Evolutionary conservation across 2,797 vertebrate species (phyloP), one percentile per base, ranked within the genome.

Genomic region (Labroides dimidiatus): DNA sequence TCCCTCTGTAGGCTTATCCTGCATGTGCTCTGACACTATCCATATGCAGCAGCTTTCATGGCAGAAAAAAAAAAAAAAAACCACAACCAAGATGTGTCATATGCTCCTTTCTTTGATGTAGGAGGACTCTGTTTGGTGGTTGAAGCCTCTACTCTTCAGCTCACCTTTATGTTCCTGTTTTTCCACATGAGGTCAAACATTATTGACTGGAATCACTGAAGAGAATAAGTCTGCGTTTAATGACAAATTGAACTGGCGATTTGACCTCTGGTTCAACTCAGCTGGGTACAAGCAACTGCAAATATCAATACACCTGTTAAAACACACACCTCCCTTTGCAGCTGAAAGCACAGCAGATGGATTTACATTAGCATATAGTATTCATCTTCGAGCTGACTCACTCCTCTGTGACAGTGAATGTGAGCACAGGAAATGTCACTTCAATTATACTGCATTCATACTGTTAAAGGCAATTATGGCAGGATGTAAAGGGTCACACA

Each of bases 151-250:
- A 47, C 57, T 61, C 49, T 79, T 72, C 78, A 2, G 14, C 15
- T 64, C 20, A 57, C 73, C 78, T 90, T 80, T 78, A 66, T 74
- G 52, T 70, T 75, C 53, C 69, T 65, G 72, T 80, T 89, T 89
- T 84, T 76, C 76, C 76, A 72, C 82, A 72, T 45, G 87, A 87
- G 91, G 90, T 92, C 87, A 87, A 89, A 85, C 78, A 82, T 82
- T 92, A 91, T 91, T 81, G 91, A 92, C 87, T 87, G 79, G 77
- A 84, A 85, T 86, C 79, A 84, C 84, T 79, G 84, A 89, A 71
- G 85, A 76, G 86, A 87, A 86, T 74, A 77, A 83, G 76, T 68
- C 84, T 81, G 84, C 77, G 61, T 91, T 93, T 91, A 88, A 85
- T 13, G 78, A 90, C 90, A 91, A 92, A 91, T 92, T 87, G 87